Conservation (phyloP, 2,797 vertebrate species). For the Hydrophis major region DNA sequence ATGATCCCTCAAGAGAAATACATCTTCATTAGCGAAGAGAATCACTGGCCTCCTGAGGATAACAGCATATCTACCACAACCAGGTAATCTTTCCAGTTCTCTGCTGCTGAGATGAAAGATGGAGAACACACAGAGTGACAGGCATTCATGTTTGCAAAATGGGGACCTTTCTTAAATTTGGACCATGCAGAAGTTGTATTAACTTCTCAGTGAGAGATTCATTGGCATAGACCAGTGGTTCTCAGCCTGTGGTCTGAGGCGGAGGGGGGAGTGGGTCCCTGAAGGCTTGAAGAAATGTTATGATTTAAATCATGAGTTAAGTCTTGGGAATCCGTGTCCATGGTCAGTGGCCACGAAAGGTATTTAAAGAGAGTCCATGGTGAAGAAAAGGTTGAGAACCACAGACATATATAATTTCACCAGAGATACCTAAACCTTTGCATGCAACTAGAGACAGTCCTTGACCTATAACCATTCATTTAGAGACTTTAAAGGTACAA, state of each 20-base stretch:
- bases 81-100: neutral
- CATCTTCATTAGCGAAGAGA: neutral
- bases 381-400: neutral
- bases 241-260: neutral
- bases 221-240: neutral
- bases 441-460: neutral
- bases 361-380: neutral
- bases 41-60: neutral
- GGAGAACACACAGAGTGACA: neutral
- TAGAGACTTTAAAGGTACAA: neutral
- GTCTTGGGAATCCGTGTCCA: accelerated
- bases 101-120: neutral
- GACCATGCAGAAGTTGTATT: neutral
- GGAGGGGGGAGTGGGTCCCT: neutral
- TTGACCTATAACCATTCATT: neutral
- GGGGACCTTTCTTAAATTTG: neutral
- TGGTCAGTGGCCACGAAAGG: neutral
- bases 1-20: neutral
- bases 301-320: neutral
- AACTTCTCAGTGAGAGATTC: neutral
- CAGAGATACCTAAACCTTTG: neutral
- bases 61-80: neutral
- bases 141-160: neutral
- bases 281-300: neutral
- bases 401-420: neutral